These are phyloP conservation scores for Troides helena DNA, from an alignment of 2,888 invertebrate species.

Conservation along the genomic window DNA sequence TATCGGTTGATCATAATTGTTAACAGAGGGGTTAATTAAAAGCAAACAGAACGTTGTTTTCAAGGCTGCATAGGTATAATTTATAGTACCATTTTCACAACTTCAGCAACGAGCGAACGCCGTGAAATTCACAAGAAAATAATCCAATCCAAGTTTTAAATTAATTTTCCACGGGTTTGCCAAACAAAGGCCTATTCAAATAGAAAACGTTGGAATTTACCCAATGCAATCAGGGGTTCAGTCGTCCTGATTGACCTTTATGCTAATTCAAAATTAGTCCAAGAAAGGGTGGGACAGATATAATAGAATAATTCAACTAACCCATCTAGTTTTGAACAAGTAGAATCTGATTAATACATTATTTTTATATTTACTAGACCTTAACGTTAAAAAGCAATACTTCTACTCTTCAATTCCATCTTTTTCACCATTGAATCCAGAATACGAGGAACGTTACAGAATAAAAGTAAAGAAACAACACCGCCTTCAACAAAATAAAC, in stretches of 20 bases:
- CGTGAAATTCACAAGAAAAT: conserved; percentile 19
- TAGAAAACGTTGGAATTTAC: conserved; percentile 40
- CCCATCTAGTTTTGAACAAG: conserved; percentile 41
- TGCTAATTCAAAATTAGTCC: conserved; percentile 60
- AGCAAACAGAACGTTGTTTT: too few relatives aligned
- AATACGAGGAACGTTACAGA: too few relatives aligned
- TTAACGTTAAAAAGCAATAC: too few relatives aligned
- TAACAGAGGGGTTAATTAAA: too few relatives aligned
- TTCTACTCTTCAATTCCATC: too few relatives aligned
- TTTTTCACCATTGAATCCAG: too few relatives aligned
- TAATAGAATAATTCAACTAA: conserved; percentile 70
- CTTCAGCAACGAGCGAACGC: neutral
- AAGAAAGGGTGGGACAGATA: conserved; percentile 44
- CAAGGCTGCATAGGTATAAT: neutral
- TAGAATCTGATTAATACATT: too few relatives aligned
- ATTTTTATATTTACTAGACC: too few relatives aligned
- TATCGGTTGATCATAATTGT: too few relatives aligned
- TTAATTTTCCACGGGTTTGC: conserved; percentile 32
- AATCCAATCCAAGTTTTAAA: conserved; percentile 27
- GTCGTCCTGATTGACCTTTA: conserved; percentile 68
- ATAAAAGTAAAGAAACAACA: too few relatives aligned
- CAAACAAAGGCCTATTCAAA: conserved; percentile 57
- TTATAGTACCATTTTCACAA: neutral
- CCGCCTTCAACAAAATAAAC: too few relatives aligned
- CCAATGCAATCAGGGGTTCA: conserved; percentile 51